phyloP scores from a whole-genome alignment of 1,140 invertebrate species.

The Temnothorax longispinosus region DNA sequence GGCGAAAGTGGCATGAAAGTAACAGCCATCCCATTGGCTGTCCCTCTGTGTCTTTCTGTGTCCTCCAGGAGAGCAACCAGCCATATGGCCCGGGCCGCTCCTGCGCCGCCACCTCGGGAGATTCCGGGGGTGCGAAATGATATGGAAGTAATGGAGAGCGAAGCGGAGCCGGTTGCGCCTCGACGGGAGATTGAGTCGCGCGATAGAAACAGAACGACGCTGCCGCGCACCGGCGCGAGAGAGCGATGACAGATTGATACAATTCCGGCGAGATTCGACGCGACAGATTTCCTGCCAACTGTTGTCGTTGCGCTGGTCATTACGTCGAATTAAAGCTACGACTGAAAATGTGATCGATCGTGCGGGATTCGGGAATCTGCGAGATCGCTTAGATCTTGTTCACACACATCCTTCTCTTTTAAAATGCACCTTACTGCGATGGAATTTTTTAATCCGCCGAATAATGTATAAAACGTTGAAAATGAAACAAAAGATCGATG shows the following conservation, averaged over 20 bases:
- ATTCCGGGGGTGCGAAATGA: slow-evolving; percentile 85
- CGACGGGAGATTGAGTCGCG: slow-evolving; percentile 83
- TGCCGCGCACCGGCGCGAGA: slow-evolving; percentile 47
- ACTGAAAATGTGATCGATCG: slow-evolving; percentile 37
- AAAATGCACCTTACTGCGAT: not conserved
- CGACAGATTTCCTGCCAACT: slow-evolving; percentile 86
- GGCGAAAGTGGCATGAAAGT: slow-evolving; percentile 83
- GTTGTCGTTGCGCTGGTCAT: slow-evolving; percentile 78
- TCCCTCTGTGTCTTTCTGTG: slow-evolving; percentile 45
- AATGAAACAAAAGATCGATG: not conserved
- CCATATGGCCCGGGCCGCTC: slow-evolving; percentile 82
- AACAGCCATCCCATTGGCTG: slow-evolving; percentile 77
- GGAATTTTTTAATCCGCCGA: not conserved
- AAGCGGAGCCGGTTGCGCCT: slow-evolving; percentile 79
- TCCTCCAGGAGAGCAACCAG: slow-evolving; percentile 63
- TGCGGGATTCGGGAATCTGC: not conserved
- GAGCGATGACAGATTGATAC: slow-evolving; percentile 85
- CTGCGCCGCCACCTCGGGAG: slow-evolving; percentile 64
- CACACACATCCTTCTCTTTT: not conserved
- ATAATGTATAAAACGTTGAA: not conserved
- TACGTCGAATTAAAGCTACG: slow-evolving; percentile 76
- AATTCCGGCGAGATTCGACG: slow-evolving; percentile 81
- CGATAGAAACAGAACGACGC: slow-evolving; percentile 75
- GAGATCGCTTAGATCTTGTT: not conserved
- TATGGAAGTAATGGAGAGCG: slow-evolving; percentile 85